phyloP scores from a whole-genome alignment of 2,113 vertebrate genomes.

The Nesogale talazaci region DNA sequence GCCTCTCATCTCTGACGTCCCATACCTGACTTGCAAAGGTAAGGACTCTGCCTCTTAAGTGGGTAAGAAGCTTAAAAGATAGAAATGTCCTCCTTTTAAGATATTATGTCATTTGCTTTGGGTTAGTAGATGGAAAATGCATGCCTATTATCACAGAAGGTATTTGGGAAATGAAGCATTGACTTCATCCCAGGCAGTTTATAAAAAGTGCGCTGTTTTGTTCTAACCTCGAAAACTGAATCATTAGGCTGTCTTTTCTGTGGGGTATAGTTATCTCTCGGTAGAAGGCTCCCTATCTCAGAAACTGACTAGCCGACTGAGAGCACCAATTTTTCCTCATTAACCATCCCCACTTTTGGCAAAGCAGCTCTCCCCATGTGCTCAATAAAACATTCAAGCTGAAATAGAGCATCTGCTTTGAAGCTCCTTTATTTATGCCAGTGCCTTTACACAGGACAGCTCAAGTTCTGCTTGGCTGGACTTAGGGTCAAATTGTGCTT shows the following conservation, averaged over 20 bases:
- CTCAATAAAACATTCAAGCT: constrained; percentile 73
- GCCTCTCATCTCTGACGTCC: background rate
- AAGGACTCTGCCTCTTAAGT: constrained; percentile 2
- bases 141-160: constrained; percentile 12
- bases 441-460: constrained; percentile 64
- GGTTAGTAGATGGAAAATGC: constrained; percentile 11
- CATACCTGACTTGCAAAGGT: constrained; percentile 30
- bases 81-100: constrained; percentile 24
- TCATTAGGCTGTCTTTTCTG: constrained; percentile 65
- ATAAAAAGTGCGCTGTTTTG: constrained; percentile 61
- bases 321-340: constrained; percentile 74
- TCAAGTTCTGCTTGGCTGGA: constrained; percentile 63
- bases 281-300: constrained; percentile 36
- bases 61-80: constrained; percentile 25
- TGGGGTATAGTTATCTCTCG: constrained; percentile 66
- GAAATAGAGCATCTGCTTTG: constrained; percentile 71
- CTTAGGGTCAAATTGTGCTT: constrained; percentile 73
- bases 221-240: constrained; percentile 38
- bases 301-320: constrained; percentile 28
- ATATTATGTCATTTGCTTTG: constrained; percentile 25
- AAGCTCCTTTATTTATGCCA: constrained; percentile 73
- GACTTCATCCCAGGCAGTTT: constrained; percentile 33
- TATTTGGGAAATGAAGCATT: constrained; percentile 51
- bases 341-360: constrained; percentile 67
- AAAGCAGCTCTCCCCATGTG: constrained; percentile 20